Percentiles rank a stretch among this genome's conserved stretches.
Conservation (phyloP, 2,888 invertebrate genomes). For the Beris morrisii region DNA sequence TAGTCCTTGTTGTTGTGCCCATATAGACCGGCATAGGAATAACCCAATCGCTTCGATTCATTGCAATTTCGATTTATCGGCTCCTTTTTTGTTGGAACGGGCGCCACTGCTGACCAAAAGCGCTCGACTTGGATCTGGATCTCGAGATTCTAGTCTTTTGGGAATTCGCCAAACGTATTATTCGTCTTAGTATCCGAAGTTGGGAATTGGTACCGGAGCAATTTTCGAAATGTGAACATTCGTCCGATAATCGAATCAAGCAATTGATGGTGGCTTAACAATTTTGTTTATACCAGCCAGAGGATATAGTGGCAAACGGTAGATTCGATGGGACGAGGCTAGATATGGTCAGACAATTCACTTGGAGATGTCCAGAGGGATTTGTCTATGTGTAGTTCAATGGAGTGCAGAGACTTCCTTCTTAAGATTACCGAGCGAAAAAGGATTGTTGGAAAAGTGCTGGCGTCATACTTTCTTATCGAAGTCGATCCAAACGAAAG, state of each 20-base stretch:
- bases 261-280: slow-evolving; percentile 16
- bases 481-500: too few species aligned
- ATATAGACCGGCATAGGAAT: slow-evolving; percentile 7
- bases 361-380: too few species aligned
- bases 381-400: too few species aligned
- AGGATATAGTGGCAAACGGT: too few species aligned
- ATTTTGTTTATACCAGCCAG: background rate
- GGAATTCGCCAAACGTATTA: slow-evolving; percentile 19
- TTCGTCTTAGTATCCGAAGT: slow-evolving; percentile 10
- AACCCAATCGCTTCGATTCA: slow-evolving; percentile 30
- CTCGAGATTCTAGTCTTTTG: slow-evolving; percentile 11
- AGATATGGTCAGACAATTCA: too few species aligned
- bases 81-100: slow-evolving; percentile 15
- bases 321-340: too few species aligned
- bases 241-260: slow-evolving; percentile 29
- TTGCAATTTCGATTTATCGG: slow-evolving; percentile 32
- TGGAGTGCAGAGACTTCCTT: too few species aligned
- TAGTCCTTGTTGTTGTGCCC: too few species aligned
- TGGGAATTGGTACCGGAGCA: slow-evolving; percentile 18
- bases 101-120: slow-evolving; percentile 16
- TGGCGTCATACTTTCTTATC: too few species aligned
- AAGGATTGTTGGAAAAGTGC: too few species aligned
- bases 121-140: slow-evolving; percentile 17
- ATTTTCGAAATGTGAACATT: slow-evolving; percentile 28
- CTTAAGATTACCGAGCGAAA: too few species aligned